Conservation (phyloP, 2,888 invertebrate genomes). For the Amaurobius ferox region DNA sequence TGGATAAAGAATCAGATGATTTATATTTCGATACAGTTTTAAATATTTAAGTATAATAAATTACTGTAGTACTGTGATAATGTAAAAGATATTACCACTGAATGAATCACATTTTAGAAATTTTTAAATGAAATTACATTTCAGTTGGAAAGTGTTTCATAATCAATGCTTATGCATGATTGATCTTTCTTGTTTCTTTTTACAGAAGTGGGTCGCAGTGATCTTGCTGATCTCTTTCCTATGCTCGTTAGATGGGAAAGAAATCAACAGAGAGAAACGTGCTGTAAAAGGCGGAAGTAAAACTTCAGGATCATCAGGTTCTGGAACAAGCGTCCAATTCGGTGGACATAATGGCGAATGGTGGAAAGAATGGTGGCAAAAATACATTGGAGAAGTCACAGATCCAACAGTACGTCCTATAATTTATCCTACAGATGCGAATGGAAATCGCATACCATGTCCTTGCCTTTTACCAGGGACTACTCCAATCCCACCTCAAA, state of each 20-base stretch:
- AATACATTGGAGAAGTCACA: constrained; percentile 71
- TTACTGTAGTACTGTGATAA: too few species aligned
- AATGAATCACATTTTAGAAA: too few species aligned
- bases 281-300: constrained; percentile 62
- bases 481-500: constrained; percentile 31
- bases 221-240: constrained; percentile 44
- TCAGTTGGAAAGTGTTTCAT: too few species aligned
- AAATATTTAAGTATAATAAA: too few species aligned
- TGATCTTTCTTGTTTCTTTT: not conserved
- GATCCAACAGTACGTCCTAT: constrained; percentile 67
- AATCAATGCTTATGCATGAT: too few species aligned
- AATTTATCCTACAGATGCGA: constrained; percentile 57
- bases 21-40: too few species aligned
- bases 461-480: constrained; percentile 62
- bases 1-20: too few species aligned
- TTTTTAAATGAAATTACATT: too few species aligned
- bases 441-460: constrained; percentile 54
- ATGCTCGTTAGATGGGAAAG: constrained; percentile 26
- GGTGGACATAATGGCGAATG: constrained; percentile 47
- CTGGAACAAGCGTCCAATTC: not conserved
- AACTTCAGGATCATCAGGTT: constrained; percentile 37
- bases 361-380: constrained; percentile 70
- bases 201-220: constrained; percentile 46
- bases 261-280: constrained; percentile 50
- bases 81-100: too few species aligned